A percentile compares a stretch with the other conserved stretches of the same genome.
Conservation (phyloP, 2,797 vertebrate species). For the Tympanoctomys barrerae region DNA sequence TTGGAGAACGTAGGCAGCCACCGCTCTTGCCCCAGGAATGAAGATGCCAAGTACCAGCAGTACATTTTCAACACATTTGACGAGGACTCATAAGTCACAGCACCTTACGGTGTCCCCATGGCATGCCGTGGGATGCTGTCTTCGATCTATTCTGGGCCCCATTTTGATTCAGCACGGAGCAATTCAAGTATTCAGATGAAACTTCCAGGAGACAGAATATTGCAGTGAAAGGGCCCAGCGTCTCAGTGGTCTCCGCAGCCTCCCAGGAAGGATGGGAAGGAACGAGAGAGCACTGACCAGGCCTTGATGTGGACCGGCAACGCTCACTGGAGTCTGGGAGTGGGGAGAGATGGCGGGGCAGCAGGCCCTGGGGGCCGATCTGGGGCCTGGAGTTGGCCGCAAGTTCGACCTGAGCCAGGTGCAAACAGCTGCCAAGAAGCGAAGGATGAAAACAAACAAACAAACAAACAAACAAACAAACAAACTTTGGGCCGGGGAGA, state of each 20-base stretch:
- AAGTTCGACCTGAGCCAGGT: constrained; percentile 66
- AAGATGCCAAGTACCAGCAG: background rate
- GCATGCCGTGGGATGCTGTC: background rate
- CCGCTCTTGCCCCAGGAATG: constrained; percentile 54
- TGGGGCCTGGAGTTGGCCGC: constrained; percentile 47
- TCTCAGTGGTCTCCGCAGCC: background rate
- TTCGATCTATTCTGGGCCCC: constrained; percentile 21
- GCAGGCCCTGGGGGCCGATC: constrained; percentile 56
- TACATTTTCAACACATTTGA: background rate
- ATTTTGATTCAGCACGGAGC: background rate
- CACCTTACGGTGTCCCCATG: background rate
- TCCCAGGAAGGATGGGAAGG: background rate
- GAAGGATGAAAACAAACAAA: no score
- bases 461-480: no score
- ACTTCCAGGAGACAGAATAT: constrained; percentile 13
- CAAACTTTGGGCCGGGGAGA: no score
- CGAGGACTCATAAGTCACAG: background rate
- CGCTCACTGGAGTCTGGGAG: constrained; percentile 52
- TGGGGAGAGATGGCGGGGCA: constrained; percentile 37
- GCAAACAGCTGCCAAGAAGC: background rate
- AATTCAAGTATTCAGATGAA: background rate
- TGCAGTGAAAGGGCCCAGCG: background rate
- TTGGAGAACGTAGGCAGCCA: constrained; percentile 10
- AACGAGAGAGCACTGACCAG: background rate
- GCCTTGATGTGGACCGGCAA: constrained; percentile 62